Evolutionary conservation across 2,797 vertebrate genomes (phyloP).

Genomic region (Sandelia bainsii): DNA sequence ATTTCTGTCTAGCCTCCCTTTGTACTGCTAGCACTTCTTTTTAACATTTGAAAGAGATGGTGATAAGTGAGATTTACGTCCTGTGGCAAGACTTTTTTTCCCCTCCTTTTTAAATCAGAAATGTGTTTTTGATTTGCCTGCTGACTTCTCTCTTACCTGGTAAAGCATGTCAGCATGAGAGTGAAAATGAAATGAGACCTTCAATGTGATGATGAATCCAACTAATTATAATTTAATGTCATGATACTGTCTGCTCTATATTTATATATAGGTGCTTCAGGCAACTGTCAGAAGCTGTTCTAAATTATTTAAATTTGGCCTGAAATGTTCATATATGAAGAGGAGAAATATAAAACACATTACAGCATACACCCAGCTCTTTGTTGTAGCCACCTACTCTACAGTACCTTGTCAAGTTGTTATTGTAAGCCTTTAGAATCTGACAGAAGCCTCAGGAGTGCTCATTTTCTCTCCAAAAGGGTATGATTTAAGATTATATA

Average conservation of each 20-base stretch:
- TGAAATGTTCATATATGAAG: background rate
- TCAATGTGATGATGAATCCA: conserved; percentile 18
- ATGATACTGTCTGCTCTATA: background rate
- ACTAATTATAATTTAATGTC: conserved; percentile 12
- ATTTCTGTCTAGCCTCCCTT: conserved; percentile 52
- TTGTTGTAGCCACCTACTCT: conserved; percentile 39
- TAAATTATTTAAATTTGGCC: conserved; percentile 12
- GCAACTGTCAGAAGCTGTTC: conserved; percentile 2
- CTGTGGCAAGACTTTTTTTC: conserved; percentile 20
- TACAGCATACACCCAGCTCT: background rate
- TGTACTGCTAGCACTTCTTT: conserved; percentile 47
- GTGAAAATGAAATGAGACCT: conserved; percentile 10
- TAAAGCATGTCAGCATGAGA: conserved; percentile 1
- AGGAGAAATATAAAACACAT: conserved; percentile 17
- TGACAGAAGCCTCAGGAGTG: conserved; percentile 31
- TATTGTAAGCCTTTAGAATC: conserved; percentile 43
- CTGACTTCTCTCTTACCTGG: conserved; percentile 34
- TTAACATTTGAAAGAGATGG: conserved; percentile 42
- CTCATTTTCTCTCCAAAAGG: conserved; percentile 34
- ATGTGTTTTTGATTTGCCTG: conserved; percentile 44
- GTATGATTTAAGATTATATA: conserved; percentile 45
- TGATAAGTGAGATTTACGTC: conserved; percentile 47
- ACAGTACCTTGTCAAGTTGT: conserved; percentile 34
- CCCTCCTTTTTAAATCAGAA: conserved; percentile 19
- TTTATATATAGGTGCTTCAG: background rate